Conservation (phyloP, 2,797 vertebrate genomes). For the Novumbra hubbsi region DNA sequence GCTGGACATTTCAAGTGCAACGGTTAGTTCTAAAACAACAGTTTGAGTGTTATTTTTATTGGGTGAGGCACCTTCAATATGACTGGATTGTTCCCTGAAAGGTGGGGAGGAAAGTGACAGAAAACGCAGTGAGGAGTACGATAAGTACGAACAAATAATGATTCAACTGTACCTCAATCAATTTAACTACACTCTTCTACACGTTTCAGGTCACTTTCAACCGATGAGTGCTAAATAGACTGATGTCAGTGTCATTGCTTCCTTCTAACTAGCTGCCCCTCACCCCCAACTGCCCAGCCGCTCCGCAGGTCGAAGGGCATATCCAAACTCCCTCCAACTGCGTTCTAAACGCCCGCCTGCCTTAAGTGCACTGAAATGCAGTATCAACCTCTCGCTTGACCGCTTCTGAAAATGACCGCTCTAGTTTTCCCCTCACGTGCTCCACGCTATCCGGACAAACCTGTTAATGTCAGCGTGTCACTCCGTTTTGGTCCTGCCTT, state of each 20-base stretch:
- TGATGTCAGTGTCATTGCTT: constrained; percentile 37
- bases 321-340: constrained; percentile 50
- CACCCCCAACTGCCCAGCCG: background rate
- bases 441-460: constrained; percentile 40
- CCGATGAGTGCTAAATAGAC: constrained; percentile 56
- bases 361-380: constrained; percentile 76
- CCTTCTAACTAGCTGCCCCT: constrained; percentile 24
- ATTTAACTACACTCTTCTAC: constrained; percentile 1
- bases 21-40: background rate
- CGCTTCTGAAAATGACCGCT: constrained; percentile 26
- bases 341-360: constrained; percentile 66
- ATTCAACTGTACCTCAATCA: constrained; percentile 8
- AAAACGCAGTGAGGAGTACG: background rate
- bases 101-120: background rate
- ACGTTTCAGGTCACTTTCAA: constrained; percentile 46
- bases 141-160: background rate
- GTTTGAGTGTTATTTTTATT: background rate
- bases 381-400: constrained; percentile 60
- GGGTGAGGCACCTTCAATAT: background rate
- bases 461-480: constrained; percentile 62
- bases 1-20: background rate
- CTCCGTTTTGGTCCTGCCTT: constrained; percentile 61
- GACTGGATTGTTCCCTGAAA: background rate
- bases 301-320: constrained; percentile 20
- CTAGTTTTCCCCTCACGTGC: constrained; percentile 44